These are phyloP conservation scores for Eupithecia insigniata DNA, from an alignment of 2,888 invertebrate genomes.

Conservation along the genomic window DNA sequence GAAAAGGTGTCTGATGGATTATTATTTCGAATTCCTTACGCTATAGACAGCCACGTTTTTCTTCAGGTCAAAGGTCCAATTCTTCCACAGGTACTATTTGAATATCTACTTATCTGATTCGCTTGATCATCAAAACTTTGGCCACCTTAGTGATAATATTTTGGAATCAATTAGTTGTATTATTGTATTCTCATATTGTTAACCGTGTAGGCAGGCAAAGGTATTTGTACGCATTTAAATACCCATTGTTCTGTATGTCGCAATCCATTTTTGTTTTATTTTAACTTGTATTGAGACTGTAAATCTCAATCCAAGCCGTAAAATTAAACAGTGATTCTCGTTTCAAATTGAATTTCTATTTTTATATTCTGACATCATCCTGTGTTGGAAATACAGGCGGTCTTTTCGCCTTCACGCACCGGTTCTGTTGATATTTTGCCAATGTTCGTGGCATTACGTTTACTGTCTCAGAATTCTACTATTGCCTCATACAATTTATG, in stretches of 20 bases:
- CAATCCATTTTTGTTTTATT: slow-evolving; percentile 53
- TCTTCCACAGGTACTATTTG: neutral
- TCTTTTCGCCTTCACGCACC: slow-evolving; percentile 56
- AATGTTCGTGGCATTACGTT: slow-evolving; percentile 46
- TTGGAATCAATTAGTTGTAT: slow-evolving; percentile 1
- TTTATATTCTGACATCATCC: slow-evolving; percentile 73
- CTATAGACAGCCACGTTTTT: neutral
- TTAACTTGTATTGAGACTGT: slow-evolving; percentile 52
- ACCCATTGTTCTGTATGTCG: slow-evolving; percentile 49
- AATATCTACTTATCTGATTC: neutral
- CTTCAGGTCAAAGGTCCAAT: neutral
- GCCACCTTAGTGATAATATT: slow-evolving; percentile 4
- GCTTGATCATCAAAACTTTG: slow-evolving; percentile 4
- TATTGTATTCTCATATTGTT: slow-evolving; percentile 3
- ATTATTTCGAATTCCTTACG: neutral
- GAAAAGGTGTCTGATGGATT: neutral
- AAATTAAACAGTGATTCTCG: slow-evolving; percentile 61
- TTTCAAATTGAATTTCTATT: slow-evolving; percentile 70
- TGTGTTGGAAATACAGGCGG: slow-evolving; percentile 52
- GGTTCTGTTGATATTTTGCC: slow-evolving; percentile 59
- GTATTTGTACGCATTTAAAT: slow-evolving; percentile 37
- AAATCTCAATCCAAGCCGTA: slow-evolving; percentile 62
- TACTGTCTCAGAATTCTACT: slow-evolving; percentile 35
- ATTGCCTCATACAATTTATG: slow-evolving; percentile 15
- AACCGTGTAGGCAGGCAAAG: slow-evolving; percentile 20